Base-by-base conservation (phyloP, 2,113 vertebrate species). In the Cyphomyrus discorhynchus region DNA sequence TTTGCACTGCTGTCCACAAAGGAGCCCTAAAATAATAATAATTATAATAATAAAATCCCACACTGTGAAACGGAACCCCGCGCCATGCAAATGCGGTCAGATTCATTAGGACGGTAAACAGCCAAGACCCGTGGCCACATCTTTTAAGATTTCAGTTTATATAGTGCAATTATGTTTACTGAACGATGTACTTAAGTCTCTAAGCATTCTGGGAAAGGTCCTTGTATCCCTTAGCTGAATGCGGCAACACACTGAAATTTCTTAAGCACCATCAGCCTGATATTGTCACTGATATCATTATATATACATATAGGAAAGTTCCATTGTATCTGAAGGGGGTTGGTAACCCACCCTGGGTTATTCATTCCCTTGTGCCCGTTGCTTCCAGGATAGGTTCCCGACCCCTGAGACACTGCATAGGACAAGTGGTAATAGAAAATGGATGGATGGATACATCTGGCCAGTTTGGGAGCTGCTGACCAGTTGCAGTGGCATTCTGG, bases 1-100 rank as follows among this genome's bases (percentile, higher is more conserved):
- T 85, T 52, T 52, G 77, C 90, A 80, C 52, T 90, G 77, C 87
- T 80, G 70, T 89, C 82, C 88, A 91, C 66, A 86, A 70, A 62
- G 85, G 85, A 17, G 47, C n/a, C 85, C 27, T 8, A 86, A 86
- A 86, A 86, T 84, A 84, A 84, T 47, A 45, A 84, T 83, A 46
- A 83, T 82, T 27, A 50, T 35, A 87, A 53, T 53, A 87, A 56
- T 53, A 87, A 88, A 49, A 86, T 89, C 89, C n/a, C 88, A 17
- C 27, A 82, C 89, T 86, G 91, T 88, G 88, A 89, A 47, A 90
- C 88, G 86, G 88, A 89, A 52, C 74, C 24, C 19, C 24, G 17
- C 15, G 15, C 9, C 31, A 17, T n/a, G 39, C 49, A 58, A 27
- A 58, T 50, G 11, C 11, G 8, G 50, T 1, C 52, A n/a, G 31